phyloP scores from a whole-genome alignment of 2,888 invertebrate genomes.

The Crioceris asparagi region DNA sequence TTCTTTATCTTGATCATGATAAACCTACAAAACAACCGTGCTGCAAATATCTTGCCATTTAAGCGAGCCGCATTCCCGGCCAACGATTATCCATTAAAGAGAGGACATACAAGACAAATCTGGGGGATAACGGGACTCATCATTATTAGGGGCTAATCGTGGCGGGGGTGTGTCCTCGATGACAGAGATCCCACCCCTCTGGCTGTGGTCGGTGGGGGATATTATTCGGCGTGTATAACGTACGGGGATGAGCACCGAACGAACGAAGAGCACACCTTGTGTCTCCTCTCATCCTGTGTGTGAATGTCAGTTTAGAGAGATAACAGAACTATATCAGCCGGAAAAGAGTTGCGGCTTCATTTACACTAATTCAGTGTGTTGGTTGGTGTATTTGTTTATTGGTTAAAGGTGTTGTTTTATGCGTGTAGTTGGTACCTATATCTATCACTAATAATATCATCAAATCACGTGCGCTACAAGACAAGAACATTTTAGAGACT shows the following conservation, averaged over 20 bases:
- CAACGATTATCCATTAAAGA: conserved; percentile 11
- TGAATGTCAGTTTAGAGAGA: conserved; percentile 34
- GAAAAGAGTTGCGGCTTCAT: conserved; percentile 25
- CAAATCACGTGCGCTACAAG: too few species aligned
- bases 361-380: conserved; percentile 23
- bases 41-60: too few species aligned
- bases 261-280: conserved; percentile 31
- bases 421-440: too few species aligned
- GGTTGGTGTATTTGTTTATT: too few species aligned
- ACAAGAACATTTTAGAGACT: too few species aligned
- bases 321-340: conserved; percentile 28
- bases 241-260: conserved; percentile 30
- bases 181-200: conserved; percentile 30
- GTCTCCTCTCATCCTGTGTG: too few species aligned
- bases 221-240: too few species aligned
- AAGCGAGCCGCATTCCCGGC: too few species aligned
- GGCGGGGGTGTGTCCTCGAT: conserved; percentile 32
- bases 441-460: too few species aligned
- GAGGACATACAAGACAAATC: conserved; percentile 11
- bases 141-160: conserved; percentile 18
- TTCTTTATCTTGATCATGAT: too few species aligned
- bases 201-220: conserved; percentile 30
- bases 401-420: too few species aligned
- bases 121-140: conserved; percentile 23
- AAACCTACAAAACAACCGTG: too few species aligned